Conservation (phyloP, 2,797 vertebrate species). For the Phrynocephalus vlangalii region DNA sequence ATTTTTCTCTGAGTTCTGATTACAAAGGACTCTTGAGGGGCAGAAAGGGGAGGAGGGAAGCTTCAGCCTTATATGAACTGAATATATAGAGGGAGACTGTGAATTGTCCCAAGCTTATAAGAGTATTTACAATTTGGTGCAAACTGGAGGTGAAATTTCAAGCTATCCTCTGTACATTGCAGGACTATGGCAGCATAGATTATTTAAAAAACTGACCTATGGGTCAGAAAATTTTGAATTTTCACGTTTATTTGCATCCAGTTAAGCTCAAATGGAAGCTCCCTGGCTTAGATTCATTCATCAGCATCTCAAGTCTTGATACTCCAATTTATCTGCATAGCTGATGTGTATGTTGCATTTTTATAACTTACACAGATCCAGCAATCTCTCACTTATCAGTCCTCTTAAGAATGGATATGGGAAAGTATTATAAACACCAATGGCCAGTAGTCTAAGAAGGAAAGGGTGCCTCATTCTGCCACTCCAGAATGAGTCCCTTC, state of each 20-base stretch:
- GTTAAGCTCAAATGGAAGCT: constrained; percentile 2
- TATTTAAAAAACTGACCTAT: neutral
- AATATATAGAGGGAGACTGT: neutral
- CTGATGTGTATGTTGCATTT: neutral
- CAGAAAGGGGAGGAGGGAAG: neutral
- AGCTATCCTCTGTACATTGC: neutral
- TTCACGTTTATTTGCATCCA: neutral
- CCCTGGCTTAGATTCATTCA: neutral
- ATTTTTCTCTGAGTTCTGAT: constrained; percentile 9
- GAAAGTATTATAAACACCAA: neutral
- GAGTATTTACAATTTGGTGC: neutral
- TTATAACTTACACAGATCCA: neutral
- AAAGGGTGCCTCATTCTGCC: no score
- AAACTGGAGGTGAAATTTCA: constrained; percentile 1
- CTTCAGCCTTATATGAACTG: neutral
- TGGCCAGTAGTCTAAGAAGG: no score
- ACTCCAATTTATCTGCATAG: neutral
- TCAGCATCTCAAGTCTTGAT: neutral
- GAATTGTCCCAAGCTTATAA: neutral
- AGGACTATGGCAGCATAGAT: neutral
- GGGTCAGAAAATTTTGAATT: neutral
- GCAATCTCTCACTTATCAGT: neutral
- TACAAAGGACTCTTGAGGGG: neutral
- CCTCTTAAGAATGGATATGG: neutral
- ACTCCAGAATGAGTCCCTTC: no score